Evolutionary conservation across 1,140 invertebrate genomes (phyloP), one percentile per base, ranked within the genome.

Genomic region (Aphis craccivora): DNA sequence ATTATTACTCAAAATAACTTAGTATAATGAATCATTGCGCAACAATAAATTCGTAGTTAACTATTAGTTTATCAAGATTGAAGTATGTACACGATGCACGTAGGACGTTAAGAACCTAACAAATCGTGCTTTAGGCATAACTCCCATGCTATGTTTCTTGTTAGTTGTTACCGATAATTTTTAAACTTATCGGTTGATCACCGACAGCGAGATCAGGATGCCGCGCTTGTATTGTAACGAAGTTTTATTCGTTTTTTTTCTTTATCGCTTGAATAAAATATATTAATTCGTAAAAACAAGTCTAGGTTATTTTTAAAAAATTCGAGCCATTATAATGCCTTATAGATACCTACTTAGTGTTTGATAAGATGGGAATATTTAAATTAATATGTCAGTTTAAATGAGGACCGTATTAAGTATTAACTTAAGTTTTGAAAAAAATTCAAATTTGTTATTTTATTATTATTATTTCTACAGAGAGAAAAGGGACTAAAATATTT

Each of bases 91-190:
- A 89, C 48, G 88, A 14, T 37, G 53, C 51, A 89, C 88, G 88
- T 89, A 89, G 88, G 88, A 89, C 51, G 88, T 89, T 55, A 55
- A 89, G 25, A 89, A 67, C 30, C 37, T 76, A 30, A 76, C 53
- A 67, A 76, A 91, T 91, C 90, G 90, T 91, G 90, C 90, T 91
- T 35, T 91, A 91, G 90, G 90, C 90, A 91, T 91, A 91, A 91
- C 43, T 76, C 90, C 14, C 90, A 76, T 91, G 35, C 55, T 45
- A 35, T 48, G 90, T 81, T 91, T 67, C 90, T 91, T 48, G 90
- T 91, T 76, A 91, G 40, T 91, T 48, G 90, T 91, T 76, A 91
- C 60, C 60, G 90, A 76, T 91, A 91, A 91, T 91, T 67, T 91
- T 8, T 23, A 30, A 40, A 91, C 67, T 91, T 91, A 91, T 91